These are phyloP conservation scores for Tryphoninae sp. DNA, from an alignment of 2,888 invertebrate species.

Conservation along the genomic window DNA sequence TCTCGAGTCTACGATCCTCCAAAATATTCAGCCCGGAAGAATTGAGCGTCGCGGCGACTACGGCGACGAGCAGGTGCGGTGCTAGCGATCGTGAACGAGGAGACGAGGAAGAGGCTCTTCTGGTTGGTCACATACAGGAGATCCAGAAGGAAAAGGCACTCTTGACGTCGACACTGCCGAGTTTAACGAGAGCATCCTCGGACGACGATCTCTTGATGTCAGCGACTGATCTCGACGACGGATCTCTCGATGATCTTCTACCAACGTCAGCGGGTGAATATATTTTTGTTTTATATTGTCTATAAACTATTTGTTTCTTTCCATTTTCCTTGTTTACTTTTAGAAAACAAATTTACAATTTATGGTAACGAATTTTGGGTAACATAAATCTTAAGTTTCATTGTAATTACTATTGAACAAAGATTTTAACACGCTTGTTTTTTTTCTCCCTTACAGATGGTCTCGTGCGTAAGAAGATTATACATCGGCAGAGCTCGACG, in stretches of 20 bases:
- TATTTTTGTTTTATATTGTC: background rate
- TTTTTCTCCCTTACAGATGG: constrained; percentile 72
- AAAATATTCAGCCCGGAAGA: constrained; percentile 87
- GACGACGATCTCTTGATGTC: constrained; percentile 92
- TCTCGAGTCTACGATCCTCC: constrained; percentile 89
- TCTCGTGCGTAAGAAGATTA: constrained; percentile 77
- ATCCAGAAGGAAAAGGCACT: constrained; percentile 92
- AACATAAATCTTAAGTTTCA: too few relatives aligned
- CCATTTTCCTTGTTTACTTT: constrained; percentile 1
- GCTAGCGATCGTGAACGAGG: constrained; percentile 79
- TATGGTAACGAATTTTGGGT: too few relatives aligned
- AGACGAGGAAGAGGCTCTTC: constrained; percentile 88
- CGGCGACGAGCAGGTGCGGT: constrained; percentile 72
- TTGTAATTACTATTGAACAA: too few relatives aligned
- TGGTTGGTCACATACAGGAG: constrained; percentile 90
- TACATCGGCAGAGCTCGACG: constrained; percentile 79
- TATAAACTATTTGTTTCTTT: background rate
- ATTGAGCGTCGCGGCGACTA: constrained; percentile 77
- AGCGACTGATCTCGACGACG: constrained; percentile 90
- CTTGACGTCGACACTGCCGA: constrained; percentile 90
- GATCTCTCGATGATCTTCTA: constrained; percentile 83
- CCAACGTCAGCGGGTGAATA: constrained; percentile 78
- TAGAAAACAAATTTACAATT: background rate
- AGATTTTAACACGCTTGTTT: background rate
- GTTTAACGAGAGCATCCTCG: constrained; percentile 91